Base-by-base conservation (phyloP, 1,140 invertebrate species). In the Fopius arisanus region DNA sequence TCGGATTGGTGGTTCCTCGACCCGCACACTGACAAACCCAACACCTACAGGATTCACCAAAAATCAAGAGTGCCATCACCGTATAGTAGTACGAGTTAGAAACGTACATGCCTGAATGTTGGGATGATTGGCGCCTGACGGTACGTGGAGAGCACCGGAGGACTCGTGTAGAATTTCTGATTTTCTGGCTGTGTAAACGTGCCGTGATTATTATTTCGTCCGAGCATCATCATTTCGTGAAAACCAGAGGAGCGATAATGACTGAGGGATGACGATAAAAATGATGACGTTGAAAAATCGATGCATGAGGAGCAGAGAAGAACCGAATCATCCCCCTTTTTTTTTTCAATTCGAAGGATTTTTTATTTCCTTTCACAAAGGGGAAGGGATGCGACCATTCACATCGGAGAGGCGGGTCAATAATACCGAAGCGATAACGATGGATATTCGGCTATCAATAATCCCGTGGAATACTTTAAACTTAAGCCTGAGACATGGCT, bases 111-210 rank as follows among this genome's bases (percentile, higher is more conserved):
- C 77, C 79, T 87, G 86, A 87, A 87, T 87, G 86, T 87, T 85
- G 83, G 77, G 83, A 83, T 86, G 86, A 86, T 87, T 87, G 86
- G 81, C 78, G 81, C 83, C 80, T 83, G 81, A 77, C 79, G 80
- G 80, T 78, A 83, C 81, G 67, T 62, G 76, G 75, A 48, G 43
- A 78, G 67, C 77, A 63, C 26, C 19, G 29, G 40, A 69, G 67
- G 72, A 83, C 84, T 79, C 81, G 79, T 75, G 59, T 75, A 77
- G 86, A 87, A 87, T 87, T 83, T 75, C 79, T 85, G 84, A 86
- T 84, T 82, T 81, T 68, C 51, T 59, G 33, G 41, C 67, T 43
- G 6, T 51, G 21, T 26, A 67, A 41, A 62, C 51, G 43, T 67
- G 70, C 72, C 43, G 74, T 84, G 80, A 84, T 85, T 83, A 85